A percentile compares a stretch with the other conserved stretches of the same genome.
phyloP scores from a whole-genome alignment of 2,888 invertebrate genomes.

The Lissonota sp. region DNA sequence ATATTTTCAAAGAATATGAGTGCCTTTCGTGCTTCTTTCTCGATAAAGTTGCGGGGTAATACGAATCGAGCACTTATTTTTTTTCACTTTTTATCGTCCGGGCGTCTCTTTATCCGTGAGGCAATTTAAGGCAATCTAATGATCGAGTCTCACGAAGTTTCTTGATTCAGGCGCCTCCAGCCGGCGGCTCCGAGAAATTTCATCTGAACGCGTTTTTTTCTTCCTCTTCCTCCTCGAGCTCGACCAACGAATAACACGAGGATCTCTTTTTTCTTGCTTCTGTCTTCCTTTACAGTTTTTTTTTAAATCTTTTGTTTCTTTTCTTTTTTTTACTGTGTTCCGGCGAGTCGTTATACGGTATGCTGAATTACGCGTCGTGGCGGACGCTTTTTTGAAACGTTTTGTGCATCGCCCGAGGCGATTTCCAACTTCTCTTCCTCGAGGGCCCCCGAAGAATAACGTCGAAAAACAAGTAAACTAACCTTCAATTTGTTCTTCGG shows the following conservation, averaged over 20 bases:
- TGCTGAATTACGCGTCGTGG: slow-evolving; percentile 46
- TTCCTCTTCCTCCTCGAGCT: neutral
- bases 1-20: too few species aligned
- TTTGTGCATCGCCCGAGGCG: slow-evolving; percentile 26
- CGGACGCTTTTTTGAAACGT: neutral
- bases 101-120: neutral
- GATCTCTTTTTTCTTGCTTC: too few species aligned
- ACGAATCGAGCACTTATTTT: too few species aligned
- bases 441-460: neutral
- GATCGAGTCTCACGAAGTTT: slow-evolving; percentile 39
- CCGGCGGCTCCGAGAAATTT: slow-evolving; percentile 32
- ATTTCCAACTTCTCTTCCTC: neutral
- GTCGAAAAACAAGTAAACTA: neutral
- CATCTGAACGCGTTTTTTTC: slow-evolving; percentile 39
- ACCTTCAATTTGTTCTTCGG: slow-evolving; percentile 21
- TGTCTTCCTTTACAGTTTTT: neutral
- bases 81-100: too few species aligned
- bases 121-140: slow-evolving; percentile 49
- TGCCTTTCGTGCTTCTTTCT: too few species aligned
- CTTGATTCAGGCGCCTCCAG: slow-evolving; percentile 1
- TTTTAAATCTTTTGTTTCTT: neutral
- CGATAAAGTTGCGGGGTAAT: too few species aligned
- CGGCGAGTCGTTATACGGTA: neutral
- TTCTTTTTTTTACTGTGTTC: neutral
- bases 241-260: too few species aligned